These are phyloP conservation scores for Pteromalus puparum DNA, from an alignment of 1,140 invertebrate genomes.

Conservation along the genomic window DNA sequence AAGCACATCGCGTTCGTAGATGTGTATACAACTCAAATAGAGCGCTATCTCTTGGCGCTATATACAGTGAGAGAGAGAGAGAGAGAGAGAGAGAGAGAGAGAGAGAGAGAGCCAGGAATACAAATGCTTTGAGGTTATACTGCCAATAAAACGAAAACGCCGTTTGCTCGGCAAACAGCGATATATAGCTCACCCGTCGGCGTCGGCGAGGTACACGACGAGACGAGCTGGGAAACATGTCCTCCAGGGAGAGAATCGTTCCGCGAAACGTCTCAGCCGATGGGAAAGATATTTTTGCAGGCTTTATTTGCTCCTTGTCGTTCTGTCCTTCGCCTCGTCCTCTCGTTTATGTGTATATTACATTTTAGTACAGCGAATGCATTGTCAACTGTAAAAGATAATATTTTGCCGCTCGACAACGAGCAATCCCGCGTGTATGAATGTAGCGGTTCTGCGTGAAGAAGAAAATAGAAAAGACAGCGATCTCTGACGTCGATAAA, in stretches of 20 bases:
- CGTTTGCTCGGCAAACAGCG: conserved; percentile 43
- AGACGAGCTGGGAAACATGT: conserved; percentile 27
- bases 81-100: no score
- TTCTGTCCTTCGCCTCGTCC: conserved; percentile 21
- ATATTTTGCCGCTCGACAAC: conserved; percentile 3
- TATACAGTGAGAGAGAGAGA: not conserved
- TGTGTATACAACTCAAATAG: conserved; percentile 16
- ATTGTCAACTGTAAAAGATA: conserved; percentile 31
- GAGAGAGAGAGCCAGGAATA: not conserved
- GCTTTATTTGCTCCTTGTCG: conserved; percentile 5
- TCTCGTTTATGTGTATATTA: conserved; percentile 31
- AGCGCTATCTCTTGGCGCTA: conserved; percentile 11
- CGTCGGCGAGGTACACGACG: not conserved
- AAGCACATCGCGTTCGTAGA: not conserved
- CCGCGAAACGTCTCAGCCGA: conserved; percentile 11
- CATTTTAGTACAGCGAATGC: not conserved
- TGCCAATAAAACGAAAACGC: conserved; percentile 47
- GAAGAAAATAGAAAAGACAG: not conserved
- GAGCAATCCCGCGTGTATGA: not conserved
- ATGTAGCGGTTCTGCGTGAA: not conserved
- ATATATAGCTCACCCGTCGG: not conserved
- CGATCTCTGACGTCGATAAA: not conserved
- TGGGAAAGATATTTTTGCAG: conserved; percentile 43
- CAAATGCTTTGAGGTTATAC: conserved; percentile 46
- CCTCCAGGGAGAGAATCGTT: conserved; percentile 24